These are phyloP conservation scores for Plotosus lineatus DNA, from an alignment of 2,113 vertebrate genomes.

Conservation along the genomic window DNA sequence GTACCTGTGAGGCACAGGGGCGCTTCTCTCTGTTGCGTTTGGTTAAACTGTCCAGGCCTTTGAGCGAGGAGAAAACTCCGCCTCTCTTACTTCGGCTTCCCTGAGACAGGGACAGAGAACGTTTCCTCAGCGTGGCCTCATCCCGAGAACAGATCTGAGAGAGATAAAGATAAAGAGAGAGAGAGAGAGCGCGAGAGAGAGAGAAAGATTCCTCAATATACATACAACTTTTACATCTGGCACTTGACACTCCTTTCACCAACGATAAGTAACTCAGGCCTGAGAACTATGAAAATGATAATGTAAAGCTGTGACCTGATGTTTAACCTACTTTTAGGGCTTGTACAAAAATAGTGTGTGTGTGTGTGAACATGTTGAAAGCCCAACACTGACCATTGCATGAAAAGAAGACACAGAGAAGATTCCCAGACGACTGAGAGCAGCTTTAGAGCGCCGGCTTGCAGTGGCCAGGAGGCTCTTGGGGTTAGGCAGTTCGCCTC, in stretches of 20 bases:
- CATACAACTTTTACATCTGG: not conserved
- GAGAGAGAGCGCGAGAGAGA: not conserved
- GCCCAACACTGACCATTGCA: conserved; percentile 81
- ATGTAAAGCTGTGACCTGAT: no score
- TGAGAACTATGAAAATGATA: not conserved
- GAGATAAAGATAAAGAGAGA: not conserved
- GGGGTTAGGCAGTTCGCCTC: conserved; percentile 93
- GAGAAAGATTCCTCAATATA: no score
- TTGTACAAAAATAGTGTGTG: no score
- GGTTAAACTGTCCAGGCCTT: conserved; percentile 90
- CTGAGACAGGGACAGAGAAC: conserved; percentile 84
- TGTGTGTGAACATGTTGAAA: not conserved
- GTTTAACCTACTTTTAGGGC: no score
- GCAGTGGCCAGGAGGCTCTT: conserved; percentile 91
- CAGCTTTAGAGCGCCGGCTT: conserved; percentile 88
- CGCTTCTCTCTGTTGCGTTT: conserved; percentile 87
- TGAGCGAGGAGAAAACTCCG: conserved; percentile 91
- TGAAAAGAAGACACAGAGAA: conserved; percentile 97
- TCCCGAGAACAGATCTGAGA: conserved; percentile 91
- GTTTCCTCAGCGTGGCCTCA: conserved; percentile 85
- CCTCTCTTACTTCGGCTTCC: conserved; percentile 77
- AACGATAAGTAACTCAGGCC: not conserved
- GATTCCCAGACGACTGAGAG: conserved; percentile 88
- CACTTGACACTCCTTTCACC: not conserved
- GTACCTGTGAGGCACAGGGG: conserved; percentile 86